These are phyloP conservation scores for Oscheius myriophilus DNA, from an alignment of 2,888 invertebrate genomes.

Conservation along the genomic window DNA sequence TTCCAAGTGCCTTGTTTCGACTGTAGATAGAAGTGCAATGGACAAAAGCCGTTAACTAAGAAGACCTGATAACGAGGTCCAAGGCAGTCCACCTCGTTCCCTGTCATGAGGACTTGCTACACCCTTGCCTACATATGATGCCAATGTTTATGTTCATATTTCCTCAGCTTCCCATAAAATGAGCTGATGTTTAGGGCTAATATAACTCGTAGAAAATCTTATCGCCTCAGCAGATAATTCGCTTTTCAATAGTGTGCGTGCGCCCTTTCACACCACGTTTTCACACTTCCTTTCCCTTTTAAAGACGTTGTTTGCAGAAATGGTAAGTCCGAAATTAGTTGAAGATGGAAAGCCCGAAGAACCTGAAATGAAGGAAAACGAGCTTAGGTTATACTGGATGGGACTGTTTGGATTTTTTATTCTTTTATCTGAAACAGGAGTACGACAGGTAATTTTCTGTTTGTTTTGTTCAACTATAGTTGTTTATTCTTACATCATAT, in stretches of 20 bases:
- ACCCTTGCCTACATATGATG: no score
- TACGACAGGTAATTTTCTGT: constrained; percentile 40
- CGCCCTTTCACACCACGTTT: constrained; percentile 8
- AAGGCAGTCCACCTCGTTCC: background rate
- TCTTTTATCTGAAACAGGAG: constrained; percentile 51
- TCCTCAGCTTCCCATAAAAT: no score
- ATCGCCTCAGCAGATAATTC: constrained; percentile 21
- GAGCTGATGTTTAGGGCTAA: no score
- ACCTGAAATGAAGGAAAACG: constrained; percentile 9
- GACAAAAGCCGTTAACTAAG: background rate
- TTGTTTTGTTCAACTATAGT: background rate
- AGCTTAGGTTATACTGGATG: constrained; percentile 40
- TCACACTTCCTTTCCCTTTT: background rate
- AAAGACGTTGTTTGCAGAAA: background rate
- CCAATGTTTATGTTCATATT: no score
- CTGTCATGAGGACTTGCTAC: no score
- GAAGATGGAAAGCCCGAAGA: constrained; percentile 14
- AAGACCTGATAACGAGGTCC: background rate
- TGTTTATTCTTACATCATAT: background rate
- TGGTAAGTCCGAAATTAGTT: constrained; percentile 3
- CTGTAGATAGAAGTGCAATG: background rate
- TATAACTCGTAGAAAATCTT: constrained; percentile 9
- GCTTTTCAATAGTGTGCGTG: constrained; percentile 8
- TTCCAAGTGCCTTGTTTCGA: no score
- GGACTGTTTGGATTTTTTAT: constrained; percentile 49